Evolutionary conservation across 2,113 vertebrate genomes (phyloP).

Genomic region (Macrotis lagotis): DNA sequence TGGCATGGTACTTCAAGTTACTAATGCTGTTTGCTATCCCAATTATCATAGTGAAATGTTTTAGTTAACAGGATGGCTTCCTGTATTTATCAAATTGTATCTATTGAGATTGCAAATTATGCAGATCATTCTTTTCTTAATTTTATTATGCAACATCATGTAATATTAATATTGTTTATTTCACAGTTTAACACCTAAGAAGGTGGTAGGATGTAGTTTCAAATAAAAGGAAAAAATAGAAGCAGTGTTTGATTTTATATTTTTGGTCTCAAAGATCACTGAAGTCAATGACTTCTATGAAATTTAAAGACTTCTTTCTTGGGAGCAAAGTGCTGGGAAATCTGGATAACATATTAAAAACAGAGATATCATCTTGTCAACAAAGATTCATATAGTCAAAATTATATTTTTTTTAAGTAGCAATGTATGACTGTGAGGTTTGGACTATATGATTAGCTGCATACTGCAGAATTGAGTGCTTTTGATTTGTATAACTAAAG

Average conservation of each 20-base stretch:
- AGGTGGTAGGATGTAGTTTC: background rate
- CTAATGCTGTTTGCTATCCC: background rate
- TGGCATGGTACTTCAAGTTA: background rate
- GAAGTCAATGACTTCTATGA: background rate
- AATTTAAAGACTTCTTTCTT: background rate
- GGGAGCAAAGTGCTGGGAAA: background rate
- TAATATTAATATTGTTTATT: background rate
- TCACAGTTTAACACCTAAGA: background rate
- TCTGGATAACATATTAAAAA: background rate
- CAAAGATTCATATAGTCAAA: background rate
- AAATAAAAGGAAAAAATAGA: background rate
- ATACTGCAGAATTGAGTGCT: background rate
- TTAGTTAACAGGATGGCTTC: background rate
- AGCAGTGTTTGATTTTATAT: background rate
- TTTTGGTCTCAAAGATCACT: background rate
- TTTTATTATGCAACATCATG: background rate
- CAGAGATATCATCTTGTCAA: background rate
- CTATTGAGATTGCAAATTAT: background rate
- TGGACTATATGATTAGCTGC: background rate
- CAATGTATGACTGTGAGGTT: background rate
- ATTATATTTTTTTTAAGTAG: background rate
- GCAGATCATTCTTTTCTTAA: background rate
- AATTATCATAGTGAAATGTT: background rate
- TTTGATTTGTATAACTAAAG: background rate
- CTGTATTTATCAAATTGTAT: background rate